These are phyloP conservation scores for Syrista parreyssii DNA, from an alignment of 2,888 invertebrate species.

Conservation along the genomic window DNA sequence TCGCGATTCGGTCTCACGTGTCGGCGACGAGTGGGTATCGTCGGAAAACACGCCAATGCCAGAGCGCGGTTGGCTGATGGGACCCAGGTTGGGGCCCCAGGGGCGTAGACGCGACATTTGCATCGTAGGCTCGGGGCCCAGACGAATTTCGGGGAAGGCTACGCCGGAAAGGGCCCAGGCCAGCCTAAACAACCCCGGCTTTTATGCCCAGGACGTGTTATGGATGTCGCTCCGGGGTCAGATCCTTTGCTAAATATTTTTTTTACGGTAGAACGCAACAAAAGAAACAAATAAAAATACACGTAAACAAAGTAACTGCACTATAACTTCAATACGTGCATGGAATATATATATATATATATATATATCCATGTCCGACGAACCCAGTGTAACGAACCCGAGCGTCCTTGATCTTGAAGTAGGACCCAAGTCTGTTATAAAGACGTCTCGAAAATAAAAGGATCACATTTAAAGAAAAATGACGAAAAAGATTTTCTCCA, in stretches of 20 bases:
- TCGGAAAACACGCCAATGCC: background rate
- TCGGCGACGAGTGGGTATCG: constrained; percentile 11
- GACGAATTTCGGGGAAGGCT: constrained; percentile 36
- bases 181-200: background rate
- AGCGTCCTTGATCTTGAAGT: background rate
- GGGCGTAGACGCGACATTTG: background rate
- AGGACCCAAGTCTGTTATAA: background rate
- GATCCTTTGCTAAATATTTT: background rate
- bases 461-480: too few species aligned
- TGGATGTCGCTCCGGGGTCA: background rate
- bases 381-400: constrained; percentile 2
- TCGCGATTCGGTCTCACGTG: constrained; percentile 19
- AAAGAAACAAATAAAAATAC: background rate
- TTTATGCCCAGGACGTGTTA: background rate
- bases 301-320: background rate
- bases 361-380: background rate
- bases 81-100: background rate
- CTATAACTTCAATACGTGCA: background rate
- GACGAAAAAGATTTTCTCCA: too few species aligned
- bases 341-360: background rate
- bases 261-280: background rate
- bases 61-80: background rate
- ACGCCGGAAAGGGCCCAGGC: background rate
- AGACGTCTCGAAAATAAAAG: background rate
- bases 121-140: constrained; percentile 4